Evolutionary conservation across 2,797 vertebrate genomes (phyloP).

Genomic region (Anguilla anguilla): DNA sequence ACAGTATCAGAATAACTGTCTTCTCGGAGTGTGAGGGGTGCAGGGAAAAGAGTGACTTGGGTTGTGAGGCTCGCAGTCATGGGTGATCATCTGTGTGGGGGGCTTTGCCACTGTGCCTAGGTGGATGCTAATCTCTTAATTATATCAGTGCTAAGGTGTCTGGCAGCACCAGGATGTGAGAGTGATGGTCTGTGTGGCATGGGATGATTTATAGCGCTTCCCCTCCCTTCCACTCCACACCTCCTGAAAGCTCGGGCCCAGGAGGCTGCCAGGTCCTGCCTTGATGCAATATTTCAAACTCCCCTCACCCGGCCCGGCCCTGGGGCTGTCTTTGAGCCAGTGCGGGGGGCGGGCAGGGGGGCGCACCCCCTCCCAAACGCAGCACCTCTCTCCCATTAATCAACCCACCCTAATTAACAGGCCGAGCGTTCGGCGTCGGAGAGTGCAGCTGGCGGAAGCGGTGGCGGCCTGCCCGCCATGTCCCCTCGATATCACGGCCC

Average conservation of each 20-base stretch:
- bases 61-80: constrained; percentile 21
- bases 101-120: constrained; percentile 8
- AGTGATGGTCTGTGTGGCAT: constrained; percentile 31
- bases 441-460: constrained; percentile 83
- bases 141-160: constrained; percentile 36
- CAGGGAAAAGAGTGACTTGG: background rate
- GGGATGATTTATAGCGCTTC: constrained; percentile 38
- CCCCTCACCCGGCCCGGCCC: constrained; percentile 29
- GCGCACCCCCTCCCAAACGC: constrained; percentile 59
- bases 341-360: constrained; percentile 54
- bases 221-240: constrained; percentile 35
- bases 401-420: constrained; percentile 98
- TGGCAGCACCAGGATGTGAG: constrained; percentile 30
- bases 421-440: constrained; percentile 76
- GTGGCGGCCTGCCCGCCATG: constrained; percentile 64
- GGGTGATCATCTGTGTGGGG: constrained; percentile 19
- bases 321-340: constrained; percentile 31
- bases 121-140: constrained; percentile 43
- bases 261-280: constrained; percentile 51
- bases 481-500: constrained; percentile 44
- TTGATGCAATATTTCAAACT: constrained; percentile 55
- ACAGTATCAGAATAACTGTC: background rate
- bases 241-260: constrained; percentile 23
- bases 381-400: constrained; percentile 86
- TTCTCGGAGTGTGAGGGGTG: background rate